Evolutionary conservation across 2,113 vertebrate genomes (phyloP).

Genomic region (Spheniscus mendiculus): DNA sequence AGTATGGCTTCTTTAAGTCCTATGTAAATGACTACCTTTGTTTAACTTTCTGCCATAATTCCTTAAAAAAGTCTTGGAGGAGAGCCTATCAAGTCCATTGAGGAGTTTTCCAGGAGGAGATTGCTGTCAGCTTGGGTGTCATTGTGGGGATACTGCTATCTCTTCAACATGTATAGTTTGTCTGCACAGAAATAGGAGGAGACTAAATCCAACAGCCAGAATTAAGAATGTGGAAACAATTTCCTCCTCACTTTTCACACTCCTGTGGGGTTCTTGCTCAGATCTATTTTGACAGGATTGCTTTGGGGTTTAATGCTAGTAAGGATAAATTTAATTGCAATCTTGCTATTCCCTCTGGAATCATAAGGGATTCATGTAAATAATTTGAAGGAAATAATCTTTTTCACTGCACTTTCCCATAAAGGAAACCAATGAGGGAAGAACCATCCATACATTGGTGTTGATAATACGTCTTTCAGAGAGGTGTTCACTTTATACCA

Average conservation of each 20-base stretch:
- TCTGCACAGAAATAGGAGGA: background rate
- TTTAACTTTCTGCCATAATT: background rate
- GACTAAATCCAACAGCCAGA: background rate
- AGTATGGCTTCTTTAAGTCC: background rate
- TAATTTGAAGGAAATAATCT: background rate
- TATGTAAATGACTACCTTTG: background rate
- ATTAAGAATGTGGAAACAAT: background rate
- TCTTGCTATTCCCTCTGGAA: background rate
- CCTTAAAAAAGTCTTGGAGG: background rate
- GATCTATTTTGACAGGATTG: background rate
- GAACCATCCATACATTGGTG: background rate
- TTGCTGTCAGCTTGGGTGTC: background rate
- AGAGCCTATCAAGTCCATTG: background rate
- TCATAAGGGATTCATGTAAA: background rate
- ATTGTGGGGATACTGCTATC: background rate
- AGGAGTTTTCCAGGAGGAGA: background rate
- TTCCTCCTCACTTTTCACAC: background rate
- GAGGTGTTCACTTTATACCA: background rate
- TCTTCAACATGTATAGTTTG: background rate
- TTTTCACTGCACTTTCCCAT: background rate
- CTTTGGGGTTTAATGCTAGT: background rate
- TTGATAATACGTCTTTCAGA: background rate
- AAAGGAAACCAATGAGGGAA: background rate
- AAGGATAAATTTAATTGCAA: background rate
- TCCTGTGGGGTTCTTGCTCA: background rate